Percentiles rank a stretch among this genome's conserved stretches.
phyloP scores from a whole-genome alignment of 1,140 invertebrate species.

The Antheraea mylitta region DNA sequence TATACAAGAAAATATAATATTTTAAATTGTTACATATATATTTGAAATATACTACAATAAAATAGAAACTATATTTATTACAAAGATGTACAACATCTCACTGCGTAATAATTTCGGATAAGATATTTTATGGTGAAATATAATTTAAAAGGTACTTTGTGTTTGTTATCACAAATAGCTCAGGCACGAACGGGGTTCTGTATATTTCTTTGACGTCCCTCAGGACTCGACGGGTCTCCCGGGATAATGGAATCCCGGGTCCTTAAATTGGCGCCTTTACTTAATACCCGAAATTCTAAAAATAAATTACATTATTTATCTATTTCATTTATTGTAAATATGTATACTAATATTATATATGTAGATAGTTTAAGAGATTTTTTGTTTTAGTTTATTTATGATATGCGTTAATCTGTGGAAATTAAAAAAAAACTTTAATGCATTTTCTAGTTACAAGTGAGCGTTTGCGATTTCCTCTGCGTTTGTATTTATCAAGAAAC shows the following conservation, averaged over 20 bases:
- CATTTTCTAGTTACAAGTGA: too few relatives aligned
- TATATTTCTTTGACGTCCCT: constrained; percentile 60
- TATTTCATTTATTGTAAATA: neutral
- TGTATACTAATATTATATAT: too few relatives aligned
- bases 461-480: too few relatives aligned
- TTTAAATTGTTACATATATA: too few relatives aligned
- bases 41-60: too few relatives aligned
- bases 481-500: too few relatives aligned
- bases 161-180: constrained; percentile 43
- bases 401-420: too few relatives aligned
- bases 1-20: too few relatives aligned
- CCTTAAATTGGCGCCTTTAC: constrained; percentile 41
- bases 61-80: too few relatives aligned
- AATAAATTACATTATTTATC: neutral
- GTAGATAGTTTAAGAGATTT: too few relatives aligned
- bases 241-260: constrained; percentile 59
- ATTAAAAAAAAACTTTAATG: too few relatives aligned
- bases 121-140: neutral
- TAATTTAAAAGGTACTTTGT: constrained; percentile 1
- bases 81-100: neutral
- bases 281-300: constrained; percentile 8
- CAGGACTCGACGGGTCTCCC: constrained; percentile 37
- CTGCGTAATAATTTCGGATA: neutral
- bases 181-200: constrained; percentile 29
- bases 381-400: too few relatives aligned